Conservation (phyloP, 2,888 invertebrate genomes). For the Pseudococcus jackbeardsleyi region DNA sequence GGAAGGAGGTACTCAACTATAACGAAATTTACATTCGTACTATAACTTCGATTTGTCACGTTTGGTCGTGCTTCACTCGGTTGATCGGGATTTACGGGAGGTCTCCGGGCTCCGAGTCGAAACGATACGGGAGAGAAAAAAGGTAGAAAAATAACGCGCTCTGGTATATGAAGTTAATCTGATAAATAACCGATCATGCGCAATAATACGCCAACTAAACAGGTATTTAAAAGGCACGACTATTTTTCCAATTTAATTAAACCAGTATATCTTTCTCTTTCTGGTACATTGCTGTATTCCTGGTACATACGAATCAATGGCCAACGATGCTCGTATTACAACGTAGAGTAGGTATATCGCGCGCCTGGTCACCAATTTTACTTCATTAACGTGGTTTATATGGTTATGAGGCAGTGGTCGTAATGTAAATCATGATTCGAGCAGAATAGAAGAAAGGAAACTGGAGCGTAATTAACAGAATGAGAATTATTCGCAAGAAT, state of each 20-base stretch:
- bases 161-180: conserved; percentile 62
- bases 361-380: not conserved
- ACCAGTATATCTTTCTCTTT: not conserved
- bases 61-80: conserved; percentile 61
- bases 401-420: not conserved
- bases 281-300: not conserved
- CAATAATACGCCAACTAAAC: conserved; percentile 55
- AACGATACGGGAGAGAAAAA: not conserved
- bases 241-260: conserved; percentile 65
- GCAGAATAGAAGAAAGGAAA: too few species aligned
- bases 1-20: not conserved
- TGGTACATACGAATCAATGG: not conserved
- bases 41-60: conserved; percentile 61
- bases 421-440: too few species aligned
- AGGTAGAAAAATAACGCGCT: conserved; percentile 10
- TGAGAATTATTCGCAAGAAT: too few species aligned
- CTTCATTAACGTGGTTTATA: not conserved
- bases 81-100: conserved; percentile 62
- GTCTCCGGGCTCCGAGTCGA: not conserved
- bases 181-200: conserved; percentile 62
- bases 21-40: conserved; percentile 34
- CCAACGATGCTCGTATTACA: not conserved
- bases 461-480: too few species aligned
- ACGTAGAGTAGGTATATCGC: not conserved
- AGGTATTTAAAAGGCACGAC: conserved; percentile 60